Evolutionary conservation across 2,113 vertebrate genomes (phyloP).

Genomic region (Sceloporus tristichus): DNA sequence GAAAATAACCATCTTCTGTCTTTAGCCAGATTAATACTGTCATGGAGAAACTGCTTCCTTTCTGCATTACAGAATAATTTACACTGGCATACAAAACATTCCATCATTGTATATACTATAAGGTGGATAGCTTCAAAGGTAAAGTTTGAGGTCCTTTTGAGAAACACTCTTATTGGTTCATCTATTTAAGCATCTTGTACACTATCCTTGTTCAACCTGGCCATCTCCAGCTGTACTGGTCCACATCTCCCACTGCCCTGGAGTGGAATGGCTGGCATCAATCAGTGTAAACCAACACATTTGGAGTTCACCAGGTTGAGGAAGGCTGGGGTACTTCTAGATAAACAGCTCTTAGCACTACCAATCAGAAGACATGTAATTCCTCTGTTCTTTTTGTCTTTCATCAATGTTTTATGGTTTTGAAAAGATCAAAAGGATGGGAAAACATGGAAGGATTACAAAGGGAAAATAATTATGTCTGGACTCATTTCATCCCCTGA

Average conservation of each 20-base stretch:
- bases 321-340: no score
- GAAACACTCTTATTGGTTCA: not conserved
- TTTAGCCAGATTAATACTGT: not conserved
- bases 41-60: not conserved
- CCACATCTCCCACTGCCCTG: not conserved
- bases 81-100: conserved; percentile 15
- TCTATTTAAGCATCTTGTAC: not conserved
- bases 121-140: conserved; percentile 1
- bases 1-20: not conserved
- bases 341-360: no score
- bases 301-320: no score
- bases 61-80: not conserved
- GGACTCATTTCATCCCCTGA: no score
- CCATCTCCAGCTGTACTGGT: not conserved
- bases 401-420: no score
- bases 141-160: not conserved
- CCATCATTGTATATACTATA: conserved; percentile 34
- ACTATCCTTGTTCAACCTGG: not conserved
- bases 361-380: no score
- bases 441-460: no score
- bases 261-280: not conserved
- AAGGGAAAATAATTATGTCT: no score
- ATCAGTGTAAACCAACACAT: no score
- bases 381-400: no score
- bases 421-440: no score